These are phyloP conservation scores for Menidia menidia DNA, from an alignment of 2,797 vertebrate species.

Conservation along the genomic window DNA sequence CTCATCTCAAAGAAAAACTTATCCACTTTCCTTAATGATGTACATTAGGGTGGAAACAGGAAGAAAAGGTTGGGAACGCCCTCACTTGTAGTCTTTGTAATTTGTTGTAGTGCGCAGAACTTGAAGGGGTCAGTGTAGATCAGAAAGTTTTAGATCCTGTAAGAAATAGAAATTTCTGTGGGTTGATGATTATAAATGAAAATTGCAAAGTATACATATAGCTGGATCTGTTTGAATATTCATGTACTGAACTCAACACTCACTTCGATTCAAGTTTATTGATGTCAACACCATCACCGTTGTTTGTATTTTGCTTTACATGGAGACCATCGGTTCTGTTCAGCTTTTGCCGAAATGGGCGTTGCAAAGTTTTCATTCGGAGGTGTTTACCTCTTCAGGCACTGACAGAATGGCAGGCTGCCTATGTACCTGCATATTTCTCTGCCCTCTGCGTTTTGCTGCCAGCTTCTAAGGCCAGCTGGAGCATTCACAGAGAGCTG, in stretches of 20 bases:
- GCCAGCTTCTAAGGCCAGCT: constrained; percentile 71
- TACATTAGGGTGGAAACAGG: constrained; percentile 48
- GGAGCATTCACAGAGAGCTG: constrained; percentile 72
- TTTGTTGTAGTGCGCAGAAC: constrained; percentile 4
- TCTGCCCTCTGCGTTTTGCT: constrained; percentile 45
- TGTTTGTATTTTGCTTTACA: constrained; percentile 19
- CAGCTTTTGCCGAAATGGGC: constrained; percentile 21
- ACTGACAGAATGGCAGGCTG: constrained; percentile 57
- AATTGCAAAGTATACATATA: not conserved
- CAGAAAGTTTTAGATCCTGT: not conserved
- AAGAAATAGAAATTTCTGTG: not conserved
- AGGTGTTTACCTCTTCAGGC: constrained; percentile 58
- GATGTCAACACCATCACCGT: not conserved
- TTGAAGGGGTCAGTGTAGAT: not conserved
- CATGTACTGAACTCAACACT: not conserved
- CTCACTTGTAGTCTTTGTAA: constrained; percentile 2
- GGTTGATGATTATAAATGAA: not conserved
- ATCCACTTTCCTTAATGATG: constrained; percentile 49
- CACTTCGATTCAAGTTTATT: not conserved
- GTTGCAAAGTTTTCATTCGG: constrained; percentile 45
- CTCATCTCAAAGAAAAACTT: constrained; percentile 48
- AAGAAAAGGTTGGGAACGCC: constrained; percentile 37
- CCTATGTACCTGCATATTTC: constrained; percentile 64
- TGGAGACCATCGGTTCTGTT: constrained; percentile 13
- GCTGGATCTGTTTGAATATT: not conserved